Conservation (phyloP, 2,797 vertebrate genomes). For the Clarias fuscus region DNA sequence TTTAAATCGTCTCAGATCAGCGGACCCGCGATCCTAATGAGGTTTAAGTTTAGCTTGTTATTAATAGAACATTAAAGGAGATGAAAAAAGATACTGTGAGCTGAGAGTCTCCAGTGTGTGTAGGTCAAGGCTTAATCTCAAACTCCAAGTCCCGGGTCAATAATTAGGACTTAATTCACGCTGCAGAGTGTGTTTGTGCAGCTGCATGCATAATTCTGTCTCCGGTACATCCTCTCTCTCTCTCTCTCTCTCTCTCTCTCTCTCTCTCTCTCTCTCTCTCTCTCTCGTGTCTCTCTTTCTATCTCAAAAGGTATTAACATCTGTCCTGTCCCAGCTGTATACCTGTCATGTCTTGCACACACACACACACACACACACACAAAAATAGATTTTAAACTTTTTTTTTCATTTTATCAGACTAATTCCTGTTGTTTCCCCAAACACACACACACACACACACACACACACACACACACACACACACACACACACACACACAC, state of each 20-base stretch:
- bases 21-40: background rate
- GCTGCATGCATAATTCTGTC: background rate
- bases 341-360: background rate
- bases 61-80: conserved; percentile 12
- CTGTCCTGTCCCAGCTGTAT: conserved; percentile 9
- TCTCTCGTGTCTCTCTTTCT: background rate
- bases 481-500: background rate
- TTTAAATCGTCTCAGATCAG: background rate
- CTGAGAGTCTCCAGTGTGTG: background rate
- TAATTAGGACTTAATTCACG: background rate
- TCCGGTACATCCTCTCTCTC: background rate
- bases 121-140: background rate
- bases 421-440: no score
- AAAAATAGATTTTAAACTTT: no score
- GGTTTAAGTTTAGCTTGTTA: conserved; percentile 13
- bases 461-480: background rate
- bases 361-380: background rate
- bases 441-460: background rate
- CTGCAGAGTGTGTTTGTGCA: conserved; percentile 9
- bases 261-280: background rate
- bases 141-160: background rate
- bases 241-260: background rate
- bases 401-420: no score
- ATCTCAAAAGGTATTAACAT: background rate
- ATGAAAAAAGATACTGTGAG: background rate